Evolutionary conservation across 2,113 vertebrate genomes (phyloP).

Genomic region (Poeciliopsis turrubarensis): DNA sequence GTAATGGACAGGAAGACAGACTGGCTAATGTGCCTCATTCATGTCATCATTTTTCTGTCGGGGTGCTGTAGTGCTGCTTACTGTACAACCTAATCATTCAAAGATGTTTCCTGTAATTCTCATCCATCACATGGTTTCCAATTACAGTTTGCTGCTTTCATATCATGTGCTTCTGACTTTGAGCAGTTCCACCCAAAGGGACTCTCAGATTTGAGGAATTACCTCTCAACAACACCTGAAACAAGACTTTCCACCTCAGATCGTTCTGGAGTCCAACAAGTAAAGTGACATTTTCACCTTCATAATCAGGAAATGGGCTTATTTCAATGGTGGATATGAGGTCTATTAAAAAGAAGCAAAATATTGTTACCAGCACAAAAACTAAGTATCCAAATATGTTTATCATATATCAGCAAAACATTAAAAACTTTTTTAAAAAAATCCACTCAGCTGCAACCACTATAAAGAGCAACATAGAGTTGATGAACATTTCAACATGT

Average conservation of each 20-base stretch:
- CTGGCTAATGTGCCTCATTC: constrained; percentile 9
- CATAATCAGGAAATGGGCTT: background rate
- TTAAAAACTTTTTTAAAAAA: too few relatives aligned
- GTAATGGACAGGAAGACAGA: constrained; percentile 3
- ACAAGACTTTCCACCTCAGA: constrained; percentile 1
- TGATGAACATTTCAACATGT: too few relatives aligned
- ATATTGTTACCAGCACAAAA: too few relatives aligned
- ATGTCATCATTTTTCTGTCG: constrained; percentile 5
- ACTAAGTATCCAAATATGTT: too few relatives aligned
- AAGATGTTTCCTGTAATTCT: constrained; percentile 31
- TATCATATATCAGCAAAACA: too few relatives aligned
- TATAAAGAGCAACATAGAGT: too few relatives aligned
- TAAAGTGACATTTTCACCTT: background rate
- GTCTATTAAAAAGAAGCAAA: background rate
- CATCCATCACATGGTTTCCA: constrained; percentile 13
- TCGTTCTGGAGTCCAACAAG: background rate
- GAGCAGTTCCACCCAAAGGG: background rate
- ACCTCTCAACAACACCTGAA: constrained; percentile 1
- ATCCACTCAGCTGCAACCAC: too few relatives aligned
- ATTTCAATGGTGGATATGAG: constrained; percentile 10
- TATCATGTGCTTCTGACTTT: constrained; percentile 2
- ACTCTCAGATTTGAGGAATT: constrained; percentile 11
- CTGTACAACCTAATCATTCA: constrained; percentile 17
- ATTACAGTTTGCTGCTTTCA: constrained; percentile 17
- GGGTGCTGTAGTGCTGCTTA: constrained; percentile 23